A percentile compares a stretch with the other conserved stretches of the same genome.
Conservation (phyloP, 2,113 vertebrate species). For the Corythoichthys haematopterus region DNA sequence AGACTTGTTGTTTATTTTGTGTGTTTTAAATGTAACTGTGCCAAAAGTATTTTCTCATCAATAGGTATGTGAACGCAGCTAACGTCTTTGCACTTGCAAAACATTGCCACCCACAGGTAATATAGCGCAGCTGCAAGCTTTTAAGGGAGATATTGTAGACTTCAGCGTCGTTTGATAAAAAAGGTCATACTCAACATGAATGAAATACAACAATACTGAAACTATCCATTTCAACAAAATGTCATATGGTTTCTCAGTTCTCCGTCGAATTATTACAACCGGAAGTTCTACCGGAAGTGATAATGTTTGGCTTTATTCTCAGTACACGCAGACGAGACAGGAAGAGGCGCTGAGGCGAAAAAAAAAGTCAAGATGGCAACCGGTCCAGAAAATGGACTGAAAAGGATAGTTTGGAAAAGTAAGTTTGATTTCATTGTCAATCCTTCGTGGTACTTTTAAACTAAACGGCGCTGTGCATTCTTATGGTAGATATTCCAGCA, state of each 20-base stretch:
- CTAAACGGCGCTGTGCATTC: not conserved
- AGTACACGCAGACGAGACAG: not conserved
- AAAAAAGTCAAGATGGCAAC: conserved; percentile 69
- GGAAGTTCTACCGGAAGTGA: not conserved
- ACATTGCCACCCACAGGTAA: no score
- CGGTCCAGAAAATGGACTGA: conserved; percentile 64
- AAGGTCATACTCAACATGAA: not conserved
- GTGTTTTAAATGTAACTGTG: no score
- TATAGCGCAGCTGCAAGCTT: no score
- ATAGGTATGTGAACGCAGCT: no score
- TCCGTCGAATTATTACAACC: not conserved
- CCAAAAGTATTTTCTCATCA: no score
- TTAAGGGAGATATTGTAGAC: no score
- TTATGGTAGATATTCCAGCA: not conserved
- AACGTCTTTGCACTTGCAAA: no score
- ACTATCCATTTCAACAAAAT: not conserved
- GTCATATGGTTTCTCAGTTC: not conserved
- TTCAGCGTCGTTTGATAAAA: not conserved
- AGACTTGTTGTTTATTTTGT: no score
- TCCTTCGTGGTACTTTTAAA: not conserved
- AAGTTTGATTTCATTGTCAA: conserved; percentile 39
- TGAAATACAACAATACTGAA: not conserved
- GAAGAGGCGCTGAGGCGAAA: conserved; percentile 19
- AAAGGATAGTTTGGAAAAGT: conserved; percentile 74
- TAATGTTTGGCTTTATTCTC: conserved; percentile 1